Base-by-base conservation (phyloP, 1,140 invertebrate genomes). In the Dendrolimus kikuchii region DNA sequence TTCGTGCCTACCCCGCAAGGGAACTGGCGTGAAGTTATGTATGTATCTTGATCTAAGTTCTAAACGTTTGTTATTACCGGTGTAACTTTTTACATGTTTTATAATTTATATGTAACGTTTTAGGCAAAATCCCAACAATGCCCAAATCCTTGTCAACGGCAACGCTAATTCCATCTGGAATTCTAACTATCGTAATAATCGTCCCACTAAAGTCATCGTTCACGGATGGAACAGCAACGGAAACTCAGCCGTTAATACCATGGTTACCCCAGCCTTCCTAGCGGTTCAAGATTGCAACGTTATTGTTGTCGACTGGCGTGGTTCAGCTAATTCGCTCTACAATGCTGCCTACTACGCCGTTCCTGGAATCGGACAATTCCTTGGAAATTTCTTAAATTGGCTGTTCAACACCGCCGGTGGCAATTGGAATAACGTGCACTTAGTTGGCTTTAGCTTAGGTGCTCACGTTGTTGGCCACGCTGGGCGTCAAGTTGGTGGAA, bases 401-500 rank as follows among this genome's bases (percentile, higher is more conserved):
- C 54, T 71, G 0, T 42, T 62, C 7, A 57, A 57, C 46, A 66
- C 40, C 6, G 55, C 46, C 40, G 76, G 75, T 41, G 70, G 72
- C n/a, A 71, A 60, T 36, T 79, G 70, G 69, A 79, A 90, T 42
- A 88, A 90, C 58, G 86, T 95, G 36, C 96, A 98, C 71, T 64
- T 98, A 38, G 94, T 98, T 64, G 96, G 96, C 0, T 96, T 96
- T 80, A 94, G 92, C 59, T 77, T 94, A 51, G 96, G 96, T 0
- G 95, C 95, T 5, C 96, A 98, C 67, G 92, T 96, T 2, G 94
- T 95, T 0, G 96, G 95, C 2, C 95, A 95, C 68, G 92, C 94
- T 54, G 77, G 76, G 7, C 69, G 74, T 82, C 6, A 73, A 65
- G 5, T 79, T 79, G 9, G 69, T 70, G 53, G 62, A 9, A 36